Evolutionary conservation across 1,140 invertebrate genomes (phyloP).

Genomic region (Phortica variegata): DNA sequence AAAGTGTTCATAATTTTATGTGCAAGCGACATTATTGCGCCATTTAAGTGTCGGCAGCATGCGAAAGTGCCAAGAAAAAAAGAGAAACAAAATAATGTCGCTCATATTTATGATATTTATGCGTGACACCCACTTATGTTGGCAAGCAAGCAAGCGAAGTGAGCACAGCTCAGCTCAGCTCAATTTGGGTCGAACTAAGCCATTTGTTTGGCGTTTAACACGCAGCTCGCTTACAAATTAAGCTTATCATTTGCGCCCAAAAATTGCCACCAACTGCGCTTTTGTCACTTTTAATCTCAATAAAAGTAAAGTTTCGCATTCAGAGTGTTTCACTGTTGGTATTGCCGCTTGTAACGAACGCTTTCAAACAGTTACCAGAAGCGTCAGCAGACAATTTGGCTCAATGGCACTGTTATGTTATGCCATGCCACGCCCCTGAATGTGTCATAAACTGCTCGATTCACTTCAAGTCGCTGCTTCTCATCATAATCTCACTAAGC

Average conservation of each 20-base stretch:
- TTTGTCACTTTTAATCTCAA: constrained; percentile 51
- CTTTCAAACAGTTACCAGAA: background rate
- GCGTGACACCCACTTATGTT: constrained; percentile 48
- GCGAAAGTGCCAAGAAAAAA: no score
- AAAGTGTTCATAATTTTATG: constrained; percentile 33
- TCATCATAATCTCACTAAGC: constrained; percentile 21
- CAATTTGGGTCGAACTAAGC: background rate
- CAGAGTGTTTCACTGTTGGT: constrained; percentile 24
- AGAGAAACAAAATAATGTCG: constrained; percentile 48
- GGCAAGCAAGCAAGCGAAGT: background rate
- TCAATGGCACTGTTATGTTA: no score
- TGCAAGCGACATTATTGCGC: constrained; percentile 44
- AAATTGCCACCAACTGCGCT: constrained; percentile 19
- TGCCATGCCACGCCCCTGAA: background rate
- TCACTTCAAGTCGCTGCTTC: no score
- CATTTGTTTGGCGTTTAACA: constrained; percentile 23
- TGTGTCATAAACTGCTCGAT: no score
- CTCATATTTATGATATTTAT: constrained; percentile 56
- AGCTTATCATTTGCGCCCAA: constrained; percentile 13
- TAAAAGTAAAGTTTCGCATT: constrained; percentile 38
- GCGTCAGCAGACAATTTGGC: no score
- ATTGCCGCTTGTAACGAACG: constrained; percentile 12
- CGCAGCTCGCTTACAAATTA: constrained; percentile 34
- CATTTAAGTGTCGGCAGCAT: constrained; percentile 47
- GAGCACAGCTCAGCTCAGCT: background rate